Evolutionary conservation across 1,140 invertebrate species (phyloP).

Genomic region (Brachionus asplanchnoidis): DNA sequence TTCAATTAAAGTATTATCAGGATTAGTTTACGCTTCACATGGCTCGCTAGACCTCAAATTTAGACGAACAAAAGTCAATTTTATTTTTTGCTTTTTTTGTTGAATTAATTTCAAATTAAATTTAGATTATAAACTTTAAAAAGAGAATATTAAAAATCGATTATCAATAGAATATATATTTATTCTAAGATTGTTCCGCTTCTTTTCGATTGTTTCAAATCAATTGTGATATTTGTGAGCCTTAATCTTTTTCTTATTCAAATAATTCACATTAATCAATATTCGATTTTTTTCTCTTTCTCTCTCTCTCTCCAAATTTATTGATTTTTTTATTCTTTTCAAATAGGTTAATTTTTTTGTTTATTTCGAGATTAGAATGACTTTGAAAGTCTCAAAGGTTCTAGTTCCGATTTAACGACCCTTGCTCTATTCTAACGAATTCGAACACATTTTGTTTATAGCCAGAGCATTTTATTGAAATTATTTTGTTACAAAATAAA

Average conservation of each 20-base stretch:
- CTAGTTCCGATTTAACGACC: not conserved
- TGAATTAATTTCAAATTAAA: constrained; percentile 12
- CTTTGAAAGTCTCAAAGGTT: not conserved
- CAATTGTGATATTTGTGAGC: not conserved
- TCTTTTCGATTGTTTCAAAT: not conserved
- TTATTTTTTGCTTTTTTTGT: not conserved
- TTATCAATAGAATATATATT: not conserved
- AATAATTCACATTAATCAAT: not conserved
- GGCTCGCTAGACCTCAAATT: not conserved
- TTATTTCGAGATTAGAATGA: constrained; percentile 22
- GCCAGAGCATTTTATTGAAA: not conserved
- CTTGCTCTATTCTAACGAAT: not conserved
- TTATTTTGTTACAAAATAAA: not conserved
- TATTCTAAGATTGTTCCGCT: not conserved
- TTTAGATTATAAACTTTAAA: constrained; percentile 9
- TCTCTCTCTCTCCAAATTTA: not conserved
- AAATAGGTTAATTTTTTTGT: not conserved
- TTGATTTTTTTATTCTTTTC: not conserved
- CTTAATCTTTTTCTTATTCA: constrained; percentile 19
- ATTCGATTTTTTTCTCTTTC: not conserved
- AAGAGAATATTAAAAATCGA: constrained; percentile 30
- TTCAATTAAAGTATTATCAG: constrained; percentile 30
- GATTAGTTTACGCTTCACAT: constrained; percentile 23
- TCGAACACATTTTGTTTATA: not conserved
- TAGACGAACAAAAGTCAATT: not conserved